These are phyloP conservation scores for Argentina silus DNA, from an alignment of 2,797 vertebrate species.

Conservation along the genomic window DNA sequence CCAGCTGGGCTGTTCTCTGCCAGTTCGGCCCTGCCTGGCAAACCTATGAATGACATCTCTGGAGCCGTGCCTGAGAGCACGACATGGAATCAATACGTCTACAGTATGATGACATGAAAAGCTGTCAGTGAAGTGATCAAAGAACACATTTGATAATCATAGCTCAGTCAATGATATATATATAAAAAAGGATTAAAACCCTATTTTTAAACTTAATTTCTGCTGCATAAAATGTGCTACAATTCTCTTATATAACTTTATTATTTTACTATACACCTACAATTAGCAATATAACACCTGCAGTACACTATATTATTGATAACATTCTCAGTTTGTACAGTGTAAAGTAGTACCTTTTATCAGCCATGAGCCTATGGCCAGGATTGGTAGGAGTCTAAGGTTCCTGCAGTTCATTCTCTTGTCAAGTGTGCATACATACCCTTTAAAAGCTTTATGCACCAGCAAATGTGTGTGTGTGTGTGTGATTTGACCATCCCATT, in stretches of 20 bases:
- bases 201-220: too few species aligned
- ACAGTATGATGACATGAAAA: background rate
- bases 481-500: background rate
- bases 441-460: background rate
- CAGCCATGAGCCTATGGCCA: background rate
- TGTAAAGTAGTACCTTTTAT: slow-evolving; percentile 7
- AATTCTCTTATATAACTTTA: too few species aligned
- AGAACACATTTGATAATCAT: background rate
- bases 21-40: slow-evolving; percentile 23
- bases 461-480: background rate
- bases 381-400: background rate
- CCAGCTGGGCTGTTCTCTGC: slow-evolving; percentile 31
- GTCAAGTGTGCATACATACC: background rate
- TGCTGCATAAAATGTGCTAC: too few species aligned
- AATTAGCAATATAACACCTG: too few species aligned
- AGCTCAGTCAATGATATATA: too few species aligned
- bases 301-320: too few species aligned
- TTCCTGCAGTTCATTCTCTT: slow-evolving; percentile 8
- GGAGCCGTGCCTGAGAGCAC: slow-evolving; percentile 5
- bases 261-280: too few species aligned
- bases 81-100: background rate
- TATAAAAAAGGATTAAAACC: too few species aligned
- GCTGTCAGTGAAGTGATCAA: too few species aligned
- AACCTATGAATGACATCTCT: slow-evolving; percentile 31
- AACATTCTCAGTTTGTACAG: background rate